Evolutionary conservation across 2,888 invertebrate genomes (phyloP).

Genomic region (Epinotia nisella): DNA sequence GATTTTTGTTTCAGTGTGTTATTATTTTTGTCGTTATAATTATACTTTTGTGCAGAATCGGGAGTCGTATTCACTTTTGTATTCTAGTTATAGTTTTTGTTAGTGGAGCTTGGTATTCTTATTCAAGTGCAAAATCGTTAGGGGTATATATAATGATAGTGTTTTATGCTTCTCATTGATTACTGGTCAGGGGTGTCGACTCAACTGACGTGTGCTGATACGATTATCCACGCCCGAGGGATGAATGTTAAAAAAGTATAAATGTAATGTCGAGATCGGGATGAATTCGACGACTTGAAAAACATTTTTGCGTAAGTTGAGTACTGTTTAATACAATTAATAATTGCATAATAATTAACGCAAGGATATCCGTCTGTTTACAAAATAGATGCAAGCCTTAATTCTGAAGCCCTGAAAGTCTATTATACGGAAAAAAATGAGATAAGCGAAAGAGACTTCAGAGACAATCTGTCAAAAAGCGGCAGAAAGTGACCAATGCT

Average conservation of each 20-base stretch:
- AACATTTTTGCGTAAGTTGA: background rate
- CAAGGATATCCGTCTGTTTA: too few species aligned
- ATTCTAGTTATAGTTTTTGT: background rate
- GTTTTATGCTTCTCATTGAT: conserved; percentile 59
- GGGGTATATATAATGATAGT: conserved; percentile 37
- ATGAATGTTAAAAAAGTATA: conserved; percentile 61
- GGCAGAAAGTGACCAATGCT: background rate
- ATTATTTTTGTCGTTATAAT: conserved; percentile 10
- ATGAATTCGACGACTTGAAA: conserved; percentile 55
- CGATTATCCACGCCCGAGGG: conserved; percentile 72
- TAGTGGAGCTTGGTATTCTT: too few species aligned
- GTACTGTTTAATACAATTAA: background rate
- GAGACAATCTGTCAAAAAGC: background rate
- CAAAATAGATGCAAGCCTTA: too few species aligned
- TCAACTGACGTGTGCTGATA: conserved; percentile 77
- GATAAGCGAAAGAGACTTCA: background rate
- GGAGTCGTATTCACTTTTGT: background rate
- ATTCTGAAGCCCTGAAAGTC: background rate
- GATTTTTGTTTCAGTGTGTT: background rate
- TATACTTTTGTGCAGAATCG: background rate
- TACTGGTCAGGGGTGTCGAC: conserved; percentile 69
- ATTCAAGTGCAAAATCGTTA: background rate
- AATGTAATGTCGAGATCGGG: conserved; percentile 52
- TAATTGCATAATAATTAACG: too few species aligned
- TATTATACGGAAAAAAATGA: background rate